phyloP scores from a whole-genome alignment of 2,888 invertebrate genomes.

The Epicampocera succincta region DNA sequence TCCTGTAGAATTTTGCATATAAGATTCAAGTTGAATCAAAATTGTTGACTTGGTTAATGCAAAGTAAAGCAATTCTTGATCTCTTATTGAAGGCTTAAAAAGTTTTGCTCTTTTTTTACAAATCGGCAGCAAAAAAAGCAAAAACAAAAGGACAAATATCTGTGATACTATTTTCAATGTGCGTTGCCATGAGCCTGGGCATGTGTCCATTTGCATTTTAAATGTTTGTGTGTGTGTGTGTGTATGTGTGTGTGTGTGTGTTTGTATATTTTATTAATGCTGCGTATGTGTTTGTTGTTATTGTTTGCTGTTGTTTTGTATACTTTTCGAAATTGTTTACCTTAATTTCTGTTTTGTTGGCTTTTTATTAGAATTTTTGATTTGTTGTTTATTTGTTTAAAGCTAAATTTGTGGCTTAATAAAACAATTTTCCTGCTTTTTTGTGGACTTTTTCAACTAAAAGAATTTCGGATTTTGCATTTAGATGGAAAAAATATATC shows the following conservation, averaged over 20 bases:
- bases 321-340: slow-evolving; percentile 55
- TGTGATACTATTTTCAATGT: not conserved
- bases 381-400: slow-evolving; percentile 66
- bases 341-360: slow-evolving; percentile 37
- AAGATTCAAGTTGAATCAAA: too few relatives aligned
- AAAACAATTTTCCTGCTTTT: slow-evolving; percentile 7
- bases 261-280: slow-evolving; percentile 50
- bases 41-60: too few relatives aligned
- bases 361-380: slow-evolving; percentile 61
- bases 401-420: slow-evolving; percentile 68
- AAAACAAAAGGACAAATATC: not conserved
- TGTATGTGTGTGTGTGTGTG: not conserved
- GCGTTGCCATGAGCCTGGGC: not conserved
- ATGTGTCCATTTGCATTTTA: not conserved
- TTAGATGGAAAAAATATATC: slow-evolving; percentile 9
- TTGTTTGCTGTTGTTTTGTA: slow-evolving; percentile 50
- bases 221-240: not conserved
- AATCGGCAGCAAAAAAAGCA: slow-evolving; percentile 11
- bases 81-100: slow-evolving; percentile 38
- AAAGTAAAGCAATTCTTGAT: slow-evolving; percentile 24
- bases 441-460: slow-evolving; percentile 41
- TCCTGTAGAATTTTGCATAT: too few relatives aligned
- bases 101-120: slow-evolving; percentile 5
- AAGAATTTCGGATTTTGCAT: slow-evolving; percentile 52
- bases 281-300: slow-evolving; percentile 49